These are phyloP conservation scores for Pogonophryne albipinna DNA, from an alignment of 2,797 vertebrate species.

Conservation along the genomic window DNA sequence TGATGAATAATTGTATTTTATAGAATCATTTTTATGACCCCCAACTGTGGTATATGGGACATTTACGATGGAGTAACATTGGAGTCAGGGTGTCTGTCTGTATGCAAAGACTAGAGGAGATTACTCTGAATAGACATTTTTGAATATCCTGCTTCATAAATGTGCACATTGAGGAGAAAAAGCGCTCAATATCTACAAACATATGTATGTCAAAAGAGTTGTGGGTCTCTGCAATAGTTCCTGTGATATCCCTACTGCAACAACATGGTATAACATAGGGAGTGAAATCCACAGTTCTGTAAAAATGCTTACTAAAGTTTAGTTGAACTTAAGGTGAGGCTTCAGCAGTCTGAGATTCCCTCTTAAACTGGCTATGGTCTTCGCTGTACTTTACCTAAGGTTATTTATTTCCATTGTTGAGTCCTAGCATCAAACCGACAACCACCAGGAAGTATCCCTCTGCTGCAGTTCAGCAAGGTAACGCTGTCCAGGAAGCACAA, in stretches of 20 bases:
- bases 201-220: slow-evolving; percentile 3
- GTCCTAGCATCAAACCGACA: slow-evolving; percentile 17
- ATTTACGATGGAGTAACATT: neutral
- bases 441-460: neutral
- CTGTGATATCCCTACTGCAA: neutral
- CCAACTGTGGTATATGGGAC: neutral
- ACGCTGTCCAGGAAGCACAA: slow-evolving; percentile 3
- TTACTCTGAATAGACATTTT: neutral
- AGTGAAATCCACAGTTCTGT: slow-evolving; percentile 3
- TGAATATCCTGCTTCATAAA: neutral
- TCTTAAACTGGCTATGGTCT: neutral
- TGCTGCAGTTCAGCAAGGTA: neutral
- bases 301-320: neutral
- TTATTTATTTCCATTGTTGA: slow-evolving; percentile 7
- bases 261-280: neutral
- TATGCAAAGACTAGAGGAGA: neutral
- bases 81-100: neutral
- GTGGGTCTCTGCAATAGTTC: neutral
- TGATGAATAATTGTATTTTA: neutral
- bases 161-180: neutral
- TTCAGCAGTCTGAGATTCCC: neutral
- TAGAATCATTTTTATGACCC: neutral
- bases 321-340: slow-evolving; percentile 1
- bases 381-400: neutral
- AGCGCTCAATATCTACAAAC: neutral